Percentiles rank a stretch among this genome's conserved stretches.
Evolutionary conservation across 2,888 invertebrate species (phyloP).

Genomic region (Bimastos eiseni): DNA sequence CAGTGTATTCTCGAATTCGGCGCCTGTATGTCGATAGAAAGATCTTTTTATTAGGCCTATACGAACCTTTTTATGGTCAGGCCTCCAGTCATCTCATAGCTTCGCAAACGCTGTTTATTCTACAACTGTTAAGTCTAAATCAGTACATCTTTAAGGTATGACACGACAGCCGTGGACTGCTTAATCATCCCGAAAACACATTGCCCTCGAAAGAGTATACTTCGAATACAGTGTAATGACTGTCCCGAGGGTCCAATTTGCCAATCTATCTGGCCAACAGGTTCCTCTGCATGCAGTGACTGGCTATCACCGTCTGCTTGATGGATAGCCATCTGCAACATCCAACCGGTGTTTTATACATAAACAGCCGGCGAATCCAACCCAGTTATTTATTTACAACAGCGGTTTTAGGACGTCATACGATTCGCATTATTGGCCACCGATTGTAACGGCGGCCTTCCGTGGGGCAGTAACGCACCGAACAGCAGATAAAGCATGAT

Average conservation of each 20-base stretch:
- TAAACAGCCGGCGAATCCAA: background rate
- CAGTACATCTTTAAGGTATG: background rate
- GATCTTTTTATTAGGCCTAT: too few species aligned
- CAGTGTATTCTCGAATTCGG: background rate
- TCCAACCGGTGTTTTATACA: background rate
- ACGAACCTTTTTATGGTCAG: too few species aligned
- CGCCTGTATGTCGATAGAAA: background rate
- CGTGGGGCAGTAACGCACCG: background rate
- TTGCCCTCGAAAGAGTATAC: background rate
- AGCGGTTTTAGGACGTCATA: slow-evolving; percentile 16
- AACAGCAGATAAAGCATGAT: background rate
- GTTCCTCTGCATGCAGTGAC: too few species aligned
- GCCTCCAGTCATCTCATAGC: too few species aligned
- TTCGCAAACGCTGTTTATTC: background rate
- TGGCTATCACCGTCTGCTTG: background rate
- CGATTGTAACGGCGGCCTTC: background rate
- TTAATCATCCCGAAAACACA: background rate
- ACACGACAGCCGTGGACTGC: background rate
- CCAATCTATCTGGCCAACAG: background rate
- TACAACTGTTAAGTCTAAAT: background rate
- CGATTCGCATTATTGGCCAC: slow-evolving; percentile 8
- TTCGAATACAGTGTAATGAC: background rate
- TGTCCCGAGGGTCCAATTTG: slow-evolving; percentile 13
- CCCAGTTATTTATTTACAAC: slow-evolving; percentile 1
- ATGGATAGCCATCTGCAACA: background rate